Percentiles rank a stretch among this genome's conserved stretches.
Conservation (phyloP, 2,797 vertebrate species). For the Serranus cabrilla region DNA sequence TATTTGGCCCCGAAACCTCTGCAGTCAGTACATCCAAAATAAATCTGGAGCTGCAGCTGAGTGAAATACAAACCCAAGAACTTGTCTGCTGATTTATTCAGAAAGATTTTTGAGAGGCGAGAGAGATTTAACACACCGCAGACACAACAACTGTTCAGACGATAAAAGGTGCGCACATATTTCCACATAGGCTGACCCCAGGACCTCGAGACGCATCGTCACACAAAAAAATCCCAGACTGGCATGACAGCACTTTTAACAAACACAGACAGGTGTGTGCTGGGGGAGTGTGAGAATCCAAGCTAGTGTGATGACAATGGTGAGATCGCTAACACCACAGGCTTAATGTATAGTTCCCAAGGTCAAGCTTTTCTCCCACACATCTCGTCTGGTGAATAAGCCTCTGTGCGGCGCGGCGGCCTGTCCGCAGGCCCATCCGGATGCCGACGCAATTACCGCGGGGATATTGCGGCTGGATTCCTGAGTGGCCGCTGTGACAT, state of each 20-base stretch:
- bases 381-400: conserved; percentile 63
- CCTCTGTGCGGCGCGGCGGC: conserved; percentile 27
- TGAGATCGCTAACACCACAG: conserved; percentile 72
- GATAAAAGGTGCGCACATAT: conserved; percentile 28
- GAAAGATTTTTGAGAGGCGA: conserved; percentile 28
- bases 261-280: conserved; percentile 74
- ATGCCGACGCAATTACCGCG: conserved; percentile 72
- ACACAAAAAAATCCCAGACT: conserved; percentile 40
- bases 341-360: conserved; percentile 73
- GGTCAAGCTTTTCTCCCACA: conserved; percentile 70
- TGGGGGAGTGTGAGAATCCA: conserved; percentile 69
- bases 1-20: conserved; percentile 57
- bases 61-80: conserved; percentile 51
- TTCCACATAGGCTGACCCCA: conserved; percentile 51
- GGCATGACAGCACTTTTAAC: conserved; percentile 55
- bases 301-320: conserved; percentile 56
- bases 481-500: conserved; percentile 70
- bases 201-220: conserved; percentile 31
- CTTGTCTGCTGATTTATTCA: conserved; percentile 58
- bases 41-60: conserved; percentile 61
- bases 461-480: conserved; percentile 69
- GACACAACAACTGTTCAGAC: conserved; percentile 73
- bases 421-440: conserved; percentile 50
- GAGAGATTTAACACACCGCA: conserved; percentile 41
- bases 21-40: conserved; percentile 65